Conservation (phyloP, 1,140 invertebrate species). For the Hyles euphorbiae region DNA sequence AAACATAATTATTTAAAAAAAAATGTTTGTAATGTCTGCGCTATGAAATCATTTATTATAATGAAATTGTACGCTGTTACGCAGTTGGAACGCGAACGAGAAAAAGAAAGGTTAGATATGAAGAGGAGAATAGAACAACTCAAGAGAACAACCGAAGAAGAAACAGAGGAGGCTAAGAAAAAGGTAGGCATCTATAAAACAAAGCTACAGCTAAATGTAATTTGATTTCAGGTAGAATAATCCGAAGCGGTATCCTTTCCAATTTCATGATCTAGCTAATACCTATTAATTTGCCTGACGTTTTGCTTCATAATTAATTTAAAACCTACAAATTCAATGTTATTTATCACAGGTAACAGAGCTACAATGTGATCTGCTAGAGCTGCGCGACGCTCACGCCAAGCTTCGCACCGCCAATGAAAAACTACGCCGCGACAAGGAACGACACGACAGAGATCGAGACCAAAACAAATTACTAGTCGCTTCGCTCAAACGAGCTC, state of each 20-base stretch:
- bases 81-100: slow-evolving; percentile 89
- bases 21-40: too few relatives aligned
- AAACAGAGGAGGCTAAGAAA: slow-evolving; percentile 91
- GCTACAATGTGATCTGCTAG: slow-evolving; percentile 90
- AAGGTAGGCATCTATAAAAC: slow-evolving; percentile 76
- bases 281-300: too few relatives aligned
- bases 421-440: slow-evolving; percentile 90
- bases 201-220: too few relatives aligned
- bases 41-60: too few relatives aligned
- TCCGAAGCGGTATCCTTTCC: too few relatives aligned
- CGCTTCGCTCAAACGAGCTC: slow-evolving; percentile 63
- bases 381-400: slow-evolving; percentile 92
- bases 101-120: slow-evolving; percentile 90
- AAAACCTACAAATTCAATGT: background rate
- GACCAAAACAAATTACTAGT: slow-evolving; percentile 80
- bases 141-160: slow-evolving; percentile 89
- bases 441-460: slow-evolving; percentile 88
- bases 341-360: slow-evolving; percentile 72
- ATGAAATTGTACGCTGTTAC: slow-evolving; percentile 19
- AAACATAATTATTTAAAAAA: too few relatives aligned
- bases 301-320: too few relatives aligned
- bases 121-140: slow-evolving; percentile 90
- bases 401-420: slow-evolving; percentile 95
- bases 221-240: too few relatives aligned
- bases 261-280: too few relatives aligned